A percentile compares a stretch with the other conserved stretches of the same genome.
Evolutionary conservation across 35 echinoderm and acorn worm genomes (phyloP).

Genomic region (Apostichopus japonicus): DNA sequence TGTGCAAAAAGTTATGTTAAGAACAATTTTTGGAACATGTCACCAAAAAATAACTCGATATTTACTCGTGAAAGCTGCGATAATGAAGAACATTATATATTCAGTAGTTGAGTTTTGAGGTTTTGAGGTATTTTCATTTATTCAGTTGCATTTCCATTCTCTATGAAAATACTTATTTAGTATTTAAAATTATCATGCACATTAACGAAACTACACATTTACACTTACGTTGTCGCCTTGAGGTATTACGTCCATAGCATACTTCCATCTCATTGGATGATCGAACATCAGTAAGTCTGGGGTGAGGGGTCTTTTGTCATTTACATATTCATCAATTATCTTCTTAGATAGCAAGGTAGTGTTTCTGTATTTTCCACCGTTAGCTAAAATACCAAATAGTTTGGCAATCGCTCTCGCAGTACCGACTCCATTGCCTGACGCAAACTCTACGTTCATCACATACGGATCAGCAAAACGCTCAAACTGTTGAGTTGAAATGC

Average conservation of each 20-base stretch:
- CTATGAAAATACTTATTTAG: no score
- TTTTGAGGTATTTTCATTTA: no score
- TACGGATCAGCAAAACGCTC: constrained; percentile 6
- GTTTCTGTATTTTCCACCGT: constrained; percentile 45
- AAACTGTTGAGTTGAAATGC: neutral
- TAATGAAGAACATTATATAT: no score
- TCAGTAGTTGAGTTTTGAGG: no score
- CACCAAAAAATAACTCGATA: no score
- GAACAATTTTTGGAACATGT: no score
- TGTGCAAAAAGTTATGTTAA: no score
- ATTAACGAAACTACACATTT: neutral
- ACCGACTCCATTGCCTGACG: constrained; percentile 70
- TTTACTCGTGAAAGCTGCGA: no score
- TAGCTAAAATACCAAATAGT: constrained; percentile 74
- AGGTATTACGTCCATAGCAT: neutral
- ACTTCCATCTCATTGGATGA: neutral
- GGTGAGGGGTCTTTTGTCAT: neutral
- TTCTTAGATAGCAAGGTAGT: constrained; percentile 8
- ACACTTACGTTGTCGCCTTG: neutral
- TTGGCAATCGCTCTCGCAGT: constrained; percentile 78
- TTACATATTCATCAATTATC: neutral
- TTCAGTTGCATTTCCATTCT: no score
- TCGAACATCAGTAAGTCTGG: neutral
- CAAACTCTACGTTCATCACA: constrained; percentile 45
- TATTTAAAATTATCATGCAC: no score